phyloP scores from a whole-genome alignment of 2,888 invertebrate genomes.

The Agrochola lota region DNA sequence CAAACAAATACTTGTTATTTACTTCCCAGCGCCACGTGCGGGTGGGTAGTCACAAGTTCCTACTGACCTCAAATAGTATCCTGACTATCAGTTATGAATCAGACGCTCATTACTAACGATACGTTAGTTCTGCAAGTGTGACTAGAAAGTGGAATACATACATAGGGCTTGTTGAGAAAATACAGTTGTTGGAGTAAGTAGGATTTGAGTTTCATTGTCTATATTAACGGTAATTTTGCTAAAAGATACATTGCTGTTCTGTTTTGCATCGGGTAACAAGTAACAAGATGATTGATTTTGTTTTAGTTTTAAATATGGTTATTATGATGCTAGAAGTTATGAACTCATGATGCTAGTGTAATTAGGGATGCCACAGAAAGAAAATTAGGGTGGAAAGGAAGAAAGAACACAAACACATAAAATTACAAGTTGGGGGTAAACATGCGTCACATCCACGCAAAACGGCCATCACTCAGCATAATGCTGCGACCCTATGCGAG shows the following conservation, averaged over 20 bases:
- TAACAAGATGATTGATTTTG: neutral
- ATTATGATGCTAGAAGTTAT: too few species aligned
- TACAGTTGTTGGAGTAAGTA: slow-evolving; percentile 47
- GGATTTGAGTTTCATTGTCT: slow-evolving; percentile 51
- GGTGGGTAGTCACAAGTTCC: slow-evolving; percentile 9
- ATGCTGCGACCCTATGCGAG: too few species aligned
- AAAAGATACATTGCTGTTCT: slow-evolving; percentile 11
- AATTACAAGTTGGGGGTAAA: too few species aligned
- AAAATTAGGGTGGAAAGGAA: neutral
- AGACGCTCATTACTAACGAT: slow-evolving; percentile 53
- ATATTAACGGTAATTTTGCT: slow-evolving; percentile 34
- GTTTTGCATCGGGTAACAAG: neutral
- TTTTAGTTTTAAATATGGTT: too few species aligned
- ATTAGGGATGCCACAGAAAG: neutral
- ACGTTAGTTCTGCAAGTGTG: slow-evolving; percentile 42
- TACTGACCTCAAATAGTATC: slow-evolving; percentile 46
- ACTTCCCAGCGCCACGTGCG: slow-evolving; percentile 32
- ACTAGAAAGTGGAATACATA: slow-evolving; percentile 49
- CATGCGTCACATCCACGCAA: too few species aligned
- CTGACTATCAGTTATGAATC: slow-evolving; percentile 58
- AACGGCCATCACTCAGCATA: too few species aligned
- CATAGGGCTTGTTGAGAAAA: slow-evolving; percentile 42
- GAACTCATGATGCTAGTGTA: too few species aligned
- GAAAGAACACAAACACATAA: too few species aligned
- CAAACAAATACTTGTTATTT: slow-evolving; percentile 15